Evolutionary conservation across 1,140 invertebrate genomes (phyloP).

Genomic region (Pristionchus pacificus): DNA sequence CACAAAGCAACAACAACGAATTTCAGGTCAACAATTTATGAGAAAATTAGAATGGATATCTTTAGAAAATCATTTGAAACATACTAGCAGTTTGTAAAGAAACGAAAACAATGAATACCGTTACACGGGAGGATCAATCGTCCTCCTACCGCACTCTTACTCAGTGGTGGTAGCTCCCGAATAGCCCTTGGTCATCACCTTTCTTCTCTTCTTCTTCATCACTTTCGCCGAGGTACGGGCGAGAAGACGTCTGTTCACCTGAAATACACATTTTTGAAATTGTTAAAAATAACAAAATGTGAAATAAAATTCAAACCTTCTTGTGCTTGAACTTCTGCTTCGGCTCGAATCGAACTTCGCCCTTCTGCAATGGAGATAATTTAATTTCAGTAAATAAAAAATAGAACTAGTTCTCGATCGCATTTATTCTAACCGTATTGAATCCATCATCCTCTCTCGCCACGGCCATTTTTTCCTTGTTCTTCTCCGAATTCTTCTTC

Average conservation of each 20-base stretch:
- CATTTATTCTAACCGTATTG: constrained; percentile 18
- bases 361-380: too few species aligned
- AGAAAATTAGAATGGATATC: too few species aligned
- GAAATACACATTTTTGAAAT: neutral
- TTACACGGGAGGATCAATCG: too few species aligned
- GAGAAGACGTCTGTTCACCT: constrained; percentile 18
- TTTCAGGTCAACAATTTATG: too few species aligned
- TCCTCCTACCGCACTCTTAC: too few species aligned
- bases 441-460: constrained; percentile 22
- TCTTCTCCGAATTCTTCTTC: constrained; percentile 19
- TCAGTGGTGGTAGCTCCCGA: too few species aligned
- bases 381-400: constrained; percentile 1
- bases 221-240: constrained; percentile 20
- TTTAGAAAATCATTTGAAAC: too few species aligned
- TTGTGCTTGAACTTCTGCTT: constrained; percentile 14
- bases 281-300: neutral
- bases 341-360: constrained; percentile 18
- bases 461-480: constrained; percentile 10
- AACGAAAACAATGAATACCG: too few species aligned
- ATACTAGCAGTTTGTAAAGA: too few species aligned
- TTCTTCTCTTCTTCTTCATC: constrained; percentile 27
- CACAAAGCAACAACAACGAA: too few species aligned
- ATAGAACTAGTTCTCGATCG: neutral
- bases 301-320: neutral
- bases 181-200: constrained; percentile 21